Base-by-base conservation (phyloP, 2,797 vertebrate genomes). In the Muscicapa striata region DNA sequence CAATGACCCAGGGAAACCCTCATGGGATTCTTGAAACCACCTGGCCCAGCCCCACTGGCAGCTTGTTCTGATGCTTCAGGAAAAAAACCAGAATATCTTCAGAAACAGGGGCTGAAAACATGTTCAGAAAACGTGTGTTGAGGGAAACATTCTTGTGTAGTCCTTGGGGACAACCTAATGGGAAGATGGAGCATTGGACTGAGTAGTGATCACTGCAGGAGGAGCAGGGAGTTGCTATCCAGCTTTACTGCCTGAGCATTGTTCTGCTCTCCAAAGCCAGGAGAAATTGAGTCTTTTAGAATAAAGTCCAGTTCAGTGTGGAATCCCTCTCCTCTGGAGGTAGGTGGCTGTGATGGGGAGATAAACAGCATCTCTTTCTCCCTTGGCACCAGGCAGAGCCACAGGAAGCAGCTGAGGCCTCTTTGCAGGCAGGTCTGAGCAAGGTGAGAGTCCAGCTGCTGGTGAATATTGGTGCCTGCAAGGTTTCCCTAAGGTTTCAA, bases 371-470 rank as follows among this genome's bases (percentile, higher is more conserved):
- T 6, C 32, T 55, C 38, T 83, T 16, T 59, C 38, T 90, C 41
- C 46, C 62, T 36, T 73, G 17, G 24, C 41, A 24, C 54, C 49
- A 30, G 38, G 32, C n/a, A 67, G 72, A 38, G 46, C 18, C 82
- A 49, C 46, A 27, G 34, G 46, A 38, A 40, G 17, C 32, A 20
- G 10, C 0, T 48, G 22, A 43, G 17, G 32, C 7, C n/a, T 36
- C 43, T 64, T 32, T n/a, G 30, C 6, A 1, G 3, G 6, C 1
- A 0, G 2, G 3, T 26, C n/a, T 12, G 7, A 26, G n/a, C 3
- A 0, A 66, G 24, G 41, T 6, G 32, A 24, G 24, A 26, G 22
- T 51, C 34, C 51, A 40, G 1, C 34, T 55, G n/a, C 7, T 57
- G n/a, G 24, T 43, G 21, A 24, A 27, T 36, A 22, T 24, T 43